Percentiles rank a stretch among this genome's conserved stretches.
These are phyloP conservation scores for Cryptoblepharus egeriae DNA, from an alignment of 2,797 vertebrate genomes.

Conservation along the genomic window DNA sequence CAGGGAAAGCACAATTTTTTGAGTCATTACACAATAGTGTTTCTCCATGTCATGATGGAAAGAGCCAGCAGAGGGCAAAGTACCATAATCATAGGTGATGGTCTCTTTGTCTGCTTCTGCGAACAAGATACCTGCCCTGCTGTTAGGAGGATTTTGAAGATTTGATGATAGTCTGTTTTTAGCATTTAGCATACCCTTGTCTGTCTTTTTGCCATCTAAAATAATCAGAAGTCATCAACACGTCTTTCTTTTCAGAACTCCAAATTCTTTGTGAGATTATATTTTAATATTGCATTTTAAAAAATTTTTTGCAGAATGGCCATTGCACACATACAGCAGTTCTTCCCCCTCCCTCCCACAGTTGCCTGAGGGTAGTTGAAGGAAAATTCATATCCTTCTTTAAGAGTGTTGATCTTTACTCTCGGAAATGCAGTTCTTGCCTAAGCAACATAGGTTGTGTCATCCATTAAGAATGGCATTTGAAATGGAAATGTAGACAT, in stretches of 20 bases:
- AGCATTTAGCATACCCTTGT: background rate
- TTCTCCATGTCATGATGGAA: slow-evolving; percentile 22
- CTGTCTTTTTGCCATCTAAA: background rate
- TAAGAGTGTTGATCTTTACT: background rate
- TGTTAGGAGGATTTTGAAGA: background rate
- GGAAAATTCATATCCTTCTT: background rate
- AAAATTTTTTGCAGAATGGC: background rate
- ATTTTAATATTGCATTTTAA: background rate
- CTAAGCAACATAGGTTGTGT: background rate
- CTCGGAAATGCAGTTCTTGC: background rate
- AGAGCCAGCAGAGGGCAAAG: slow-evolving; percentile 70
- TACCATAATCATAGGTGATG: background rate
- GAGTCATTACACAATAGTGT: background rate
- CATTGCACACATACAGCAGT: background rate
- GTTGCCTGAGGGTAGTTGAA: background rate
- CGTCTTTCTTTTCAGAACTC: slow-evolving; percentile 5
- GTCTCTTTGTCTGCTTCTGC: slow-evolving; percentile 5
- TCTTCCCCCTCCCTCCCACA: background rate
- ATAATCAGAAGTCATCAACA: background rate
- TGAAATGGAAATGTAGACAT: background rate
- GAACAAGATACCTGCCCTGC: background rate
- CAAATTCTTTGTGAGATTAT: background rate
- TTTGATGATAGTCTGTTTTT: background rate
- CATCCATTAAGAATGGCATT: background rate
- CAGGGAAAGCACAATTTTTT: slow-evolving; percentile 3